Base-by-base conservation (phyloP, 1,140 invertebrate genomes). In the Drosophila triauraria region DNA sequence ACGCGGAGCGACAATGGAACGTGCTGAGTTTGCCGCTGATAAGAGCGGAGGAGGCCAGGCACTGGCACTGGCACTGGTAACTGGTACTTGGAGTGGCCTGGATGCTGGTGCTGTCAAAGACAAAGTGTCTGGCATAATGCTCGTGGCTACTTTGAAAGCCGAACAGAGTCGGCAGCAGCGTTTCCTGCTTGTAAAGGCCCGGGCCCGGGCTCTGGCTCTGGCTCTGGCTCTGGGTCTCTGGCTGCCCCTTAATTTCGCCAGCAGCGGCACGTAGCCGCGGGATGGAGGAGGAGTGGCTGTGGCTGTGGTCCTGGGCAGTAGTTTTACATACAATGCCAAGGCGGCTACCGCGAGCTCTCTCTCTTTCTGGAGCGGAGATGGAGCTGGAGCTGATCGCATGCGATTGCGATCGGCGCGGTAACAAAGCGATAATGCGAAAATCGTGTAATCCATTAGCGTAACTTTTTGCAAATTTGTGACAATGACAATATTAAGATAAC, bases 401-500 rank as follows among this genome's bases (percentile, higher is more conserved):
- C 84, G 85, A 90, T 90, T 88, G 85, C 85, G 85, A 84, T 87
- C 91, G 91, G 78, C 79, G 85, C 77, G 81, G 84, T 78, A 92
- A 92, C 91, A 92, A 92, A 92, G 91, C 87, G 91, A 92, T 92
- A 92, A 92, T 92, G 91, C 91, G 87, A 92, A 92, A 92, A 80
- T 92, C 91, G 87, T 92, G 91, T 92, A 92, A 92, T 92, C 91
- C 91, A 92, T 92, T 92, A 92, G 91, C 91, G 91, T 91, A 82
- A 88, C 84, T 82, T 91, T 82, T 88, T 91, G 84, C 91, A 91
- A 91, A 92, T 92, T 92, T 92, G 91, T 92, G 91, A 92, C 91
- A 92, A 92, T 92, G 91, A 92, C 91, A 92, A 92, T 92, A 92
- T 92, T 92, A 90, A 92, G 91, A 92, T 92, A 92, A 92, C 91